These are phyloP conservation scores for Mohoua ochrocephala DNA, from an alignment of 2,113 vertebrate species.

Conservation along the genomic window DNA sequence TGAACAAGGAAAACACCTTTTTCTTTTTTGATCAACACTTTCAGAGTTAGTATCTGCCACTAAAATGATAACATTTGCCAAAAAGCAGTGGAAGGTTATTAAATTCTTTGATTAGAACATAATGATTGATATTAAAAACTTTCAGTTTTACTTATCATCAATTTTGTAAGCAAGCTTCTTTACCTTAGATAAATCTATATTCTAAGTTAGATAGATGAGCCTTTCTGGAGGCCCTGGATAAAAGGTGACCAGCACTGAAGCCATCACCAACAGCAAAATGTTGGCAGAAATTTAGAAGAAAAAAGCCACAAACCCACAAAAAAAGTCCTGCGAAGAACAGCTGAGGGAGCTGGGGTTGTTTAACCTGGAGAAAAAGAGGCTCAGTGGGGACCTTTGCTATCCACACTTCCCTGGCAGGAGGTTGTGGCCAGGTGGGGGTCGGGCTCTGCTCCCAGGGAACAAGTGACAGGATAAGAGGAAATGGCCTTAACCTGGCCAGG, in stretches of 20 bases:
- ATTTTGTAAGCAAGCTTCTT: neutral
- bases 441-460: neutral
- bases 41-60: neutral
- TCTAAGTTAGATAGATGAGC: neutral
- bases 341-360: neutral
- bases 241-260: neutral
- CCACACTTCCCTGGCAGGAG: neutral
- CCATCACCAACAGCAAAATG: neutral
- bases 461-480: neutral
- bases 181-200: neutral
- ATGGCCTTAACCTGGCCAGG: neutral
- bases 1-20: neutral
- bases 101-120: neutral
- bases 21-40: neutral
- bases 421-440: rapidly evolving
- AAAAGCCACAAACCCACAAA: neutral
- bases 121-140: neutral
- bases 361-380: neutral
- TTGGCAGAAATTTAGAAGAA: neutral
- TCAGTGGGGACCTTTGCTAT: neutral
- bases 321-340: neutral
- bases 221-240: neutral
- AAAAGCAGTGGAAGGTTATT: neutral
- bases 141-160: neutral
- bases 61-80: neutral